Evolutionary conservation across 2,797 vertebrate species (phyloP), one percentile per base, ranked within the genome.

Genomic region (Notolepis coatsorum): DNA sequence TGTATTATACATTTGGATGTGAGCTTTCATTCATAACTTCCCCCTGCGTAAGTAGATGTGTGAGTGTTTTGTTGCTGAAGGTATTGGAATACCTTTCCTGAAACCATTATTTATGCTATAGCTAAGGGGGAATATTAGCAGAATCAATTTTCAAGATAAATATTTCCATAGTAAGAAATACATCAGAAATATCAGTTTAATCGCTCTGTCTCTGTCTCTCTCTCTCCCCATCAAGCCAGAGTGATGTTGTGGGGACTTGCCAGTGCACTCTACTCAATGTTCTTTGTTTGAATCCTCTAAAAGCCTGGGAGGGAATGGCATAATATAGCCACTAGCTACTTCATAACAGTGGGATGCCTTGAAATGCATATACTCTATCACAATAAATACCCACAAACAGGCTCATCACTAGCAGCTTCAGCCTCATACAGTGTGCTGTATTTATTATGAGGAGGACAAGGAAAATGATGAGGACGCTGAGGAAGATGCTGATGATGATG

Each of bases 11-110:
- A 89, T 94, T 93, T 92, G 84, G 85, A 91, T 90, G 88, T 88
- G 93, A 93, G 93, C 74, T 92, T 95, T 94, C 93, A 96, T 96
- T 95, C 91, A 94, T 95, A 93, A 95, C 92, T 91, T 93, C 77
- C 86, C 88, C 82, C 75, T 82, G 82, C 71, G 81, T 87, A 94
- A 94, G 92, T 85, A 93, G 91, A 88, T 91, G 87, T 90, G 81
- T 94, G 89, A 93, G 86, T 84, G 80, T 91, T 92, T 90, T 83
- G 86, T 85, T 87, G 85, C 50, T 35, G 4, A 47, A 51, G 35
- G 37, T 63, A 86, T 88, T 88, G 89, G 79, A 93, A 91, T 90
- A 91, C 91, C 86, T 90, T 69, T 38, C n/a, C 71, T 85, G 83
- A 85, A 92, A 92, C 54, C 77, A 95, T 95, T 93, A 93, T 95